Conservation (phyloP, 2,113 vertebrate species). For the Plectropomus leopardus region DNA sequence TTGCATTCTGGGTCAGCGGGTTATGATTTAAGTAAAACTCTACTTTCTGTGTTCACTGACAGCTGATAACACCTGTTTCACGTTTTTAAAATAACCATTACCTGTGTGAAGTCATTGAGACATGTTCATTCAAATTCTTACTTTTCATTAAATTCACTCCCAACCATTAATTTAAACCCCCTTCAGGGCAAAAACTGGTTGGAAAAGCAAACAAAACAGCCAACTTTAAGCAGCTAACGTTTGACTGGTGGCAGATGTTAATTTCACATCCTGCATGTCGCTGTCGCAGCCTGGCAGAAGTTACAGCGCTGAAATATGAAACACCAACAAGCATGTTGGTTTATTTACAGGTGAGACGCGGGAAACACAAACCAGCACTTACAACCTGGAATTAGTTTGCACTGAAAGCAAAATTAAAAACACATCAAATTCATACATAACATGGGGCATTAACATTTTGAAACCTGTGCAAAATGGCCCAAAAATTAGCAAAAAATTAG, state of each 20-base stretch:
- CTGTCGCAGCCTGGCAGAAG: not conserved
- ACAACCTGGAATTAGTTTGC: not conserved
- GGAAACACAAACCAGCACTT: not conserved
- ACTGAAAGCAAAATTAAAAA: not conserved
- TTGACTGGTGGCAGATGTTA: conserved; percentile 45
- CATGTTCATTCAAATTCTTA: not conserved
- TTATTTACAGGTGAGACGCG: not conserved
- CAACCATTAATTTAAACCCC: not conserved
- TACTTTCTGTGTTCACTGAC: too few relatives aligned
- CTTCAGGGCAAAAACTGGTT: conserved; percentile 41
- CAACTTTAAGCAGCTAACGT: not conserved
- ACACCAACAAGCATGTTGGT: not conserved
- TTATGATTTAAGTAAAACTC: too few relatives aligned
- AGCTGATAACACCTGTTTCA: too few relatives aligned
- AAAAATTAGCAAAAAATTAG: too few relatives aligned
- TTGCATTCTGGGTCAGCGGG: too few relatives aligned
- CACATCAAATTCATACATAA: too few relatives aligned
- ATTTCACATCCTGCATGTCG: conserved; percentile 52
- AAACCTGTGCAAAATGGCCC: too few relatives aligned
- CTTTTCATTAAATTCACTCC: not conserved
- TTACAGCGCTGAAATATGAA: not conserved
- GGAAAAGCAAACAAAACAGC: conserved; percentile 50
- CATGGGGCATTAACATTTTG: too few relatives aligned
- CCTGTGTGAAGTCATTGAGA: too few relatives aligned
- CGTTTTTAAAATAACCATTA: too few relatives aligned